Conservation (phyloP, 2,113 vertebrate genomes). For the Lycocorax pyrrhopterus region DNA sequence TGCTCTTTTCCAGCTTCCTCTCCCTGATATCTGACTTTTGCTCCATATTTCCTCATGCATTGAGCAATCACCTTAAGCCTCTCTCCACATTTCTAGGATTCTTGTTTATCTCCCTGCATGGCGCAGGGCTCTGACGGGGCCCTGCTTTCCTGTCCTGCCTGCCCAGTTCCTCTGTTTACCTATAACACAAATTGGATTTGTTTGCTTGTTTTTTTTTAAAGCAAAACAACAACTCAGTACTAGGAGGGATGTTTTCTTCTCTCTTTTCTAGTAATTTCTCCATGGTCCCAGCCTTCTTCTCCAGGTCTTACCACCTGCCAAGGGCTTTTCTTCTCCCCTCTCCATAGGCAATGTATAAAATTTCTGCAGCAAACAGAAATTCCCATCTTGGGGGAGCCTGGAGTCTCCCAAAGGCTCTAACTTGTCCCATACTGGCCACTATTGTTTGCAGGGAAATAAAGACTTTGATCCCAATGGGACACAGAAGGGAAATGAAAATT, state of each 20-base stretch:
- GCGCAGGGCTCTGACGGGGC: not conserved
- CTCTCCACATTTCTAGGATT: constrained; percentile 43
- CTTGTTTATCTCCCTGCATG: not conserved
- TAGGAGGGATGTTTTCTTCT: not conserved
- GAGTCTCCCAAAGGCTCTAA: not conserved
- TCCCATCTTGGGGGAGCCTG: not conserved
- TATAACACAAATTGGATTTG: not conserved
- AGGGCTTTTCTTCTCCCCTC: not conserved
- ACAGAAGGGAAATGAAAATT: constrained; percentile 48
- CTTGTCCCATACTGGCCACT: not conserved
- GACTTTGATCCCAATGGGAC: constrained; percentile 5
- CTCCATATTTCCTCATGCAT: not conserved
- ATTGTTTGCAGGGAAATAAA: constrained; percentile 36
- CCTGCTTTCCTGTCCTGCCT: constrained; percentile 36
- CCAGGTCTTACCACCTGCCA: not conserved
- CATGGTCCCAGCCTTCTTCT: not conserved
- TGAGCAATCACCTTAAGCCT: constrained; percentile 53
- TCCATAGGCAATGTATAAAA: not conserved
- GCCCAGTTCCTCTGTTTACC: constrained; percentile 44
- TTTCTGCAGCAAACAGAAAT: not conserved
- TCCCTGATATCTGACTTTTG: constrained; percentile 38
- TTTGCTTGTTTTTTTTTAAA: not conserved
- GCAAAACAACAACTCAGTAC: not conserved
- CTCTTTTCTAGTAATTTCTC: not conserved
- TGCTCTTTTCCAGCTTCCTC: constrained; percentile 54